phyloP scores from a whole-genome alignment of 2,888 invertebrate species.

The Hermaeophaga mercurialis region DNA sequence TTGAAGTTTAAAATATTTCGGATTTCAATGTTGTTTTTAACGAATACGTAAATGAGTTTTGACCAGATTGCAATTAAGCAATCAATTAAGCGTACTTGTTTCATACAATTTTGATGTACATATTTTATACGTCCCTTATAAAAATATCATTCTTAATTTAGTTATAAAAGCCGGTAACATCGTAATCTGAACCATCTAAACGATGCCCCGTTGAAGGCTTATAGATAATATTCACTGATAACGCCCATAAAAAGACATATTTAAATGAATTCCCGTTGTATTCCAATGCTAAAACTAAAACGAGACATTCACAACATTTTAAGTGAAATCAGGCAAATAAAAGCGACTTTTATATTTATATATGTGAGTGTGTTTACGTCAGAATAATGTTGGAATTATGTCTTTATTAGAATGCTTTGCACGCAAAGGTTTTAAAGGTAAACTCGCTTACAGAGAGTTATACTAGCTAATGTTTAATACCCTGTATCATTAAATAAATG shows the following conservation, averaged over 20 bases:
- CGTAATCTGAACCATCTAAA: conserved; percentile 16
- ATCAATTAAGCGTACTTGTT: too few relatives aligned
- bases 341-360: not conserved
- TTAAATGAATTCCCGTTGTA: conserved; percentile 18
- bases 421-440: not conserved
- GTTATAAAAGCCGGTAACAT: conserved; percentile 10
- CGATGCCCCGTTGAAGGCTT: conserved; percentile 8
- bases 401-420: not conserved
- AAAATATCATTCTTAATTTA: conserved; percentile 12
- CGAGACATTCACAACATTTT: not conserved
- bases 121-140: not conserved
- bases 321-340: not conserved
- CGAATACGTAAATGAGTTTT: too few relatives aligned
- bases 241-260: conserved; percentile 21
- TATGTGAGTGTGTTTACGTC: not conserved
- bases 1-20: too few relatives aligned
- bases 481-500: too few relatives aligned
- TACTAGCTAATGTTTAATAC: too few relatives aligned
- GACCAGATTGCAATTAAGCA: too few relatives aligned
- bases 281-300: conserved; percentile 5
- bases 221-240: conserved; percentile 17
- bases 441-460: too few relatives aligned
- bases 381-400: not conserved
- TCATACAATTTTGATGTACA: not conserved
- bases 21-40: too few relatives aligned